Percentiles rank a stretch among this genome's conserved stretches.
phyloP scores from a whole-genome alignment of 2,797 vertebrate species.

The Bothrops alternatus region DNA sequence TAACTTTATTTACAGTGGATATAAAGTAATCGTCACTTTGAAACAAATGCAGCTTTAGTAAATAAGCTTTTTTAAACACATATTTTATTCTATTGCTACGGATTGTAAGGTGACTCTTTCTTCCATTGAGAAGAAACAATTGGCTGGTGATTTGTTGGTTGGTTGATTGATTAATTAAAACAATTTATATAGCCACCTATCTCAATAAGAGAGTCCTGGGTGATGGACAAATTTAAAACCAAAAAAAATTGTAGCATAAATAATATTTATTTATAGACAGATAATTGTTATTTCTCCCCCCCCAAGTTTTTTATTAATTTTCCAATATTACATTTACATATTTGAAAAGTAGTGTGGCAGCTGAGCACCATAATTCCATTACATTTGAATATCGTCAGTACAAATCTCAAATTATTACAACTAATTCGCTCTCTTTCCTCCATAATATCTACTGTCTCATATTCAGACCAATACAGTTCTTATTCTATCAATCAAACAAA shows the following conservation, averaged over 20 bases:
- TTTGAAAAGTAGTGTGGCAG: too few species aligned
- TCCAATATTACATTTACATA: too few species aligned
- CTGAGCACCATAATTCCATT: too few species aligned
- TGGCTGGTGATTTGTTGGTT: not conserved
- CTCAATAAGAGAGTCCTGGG: not conserved
- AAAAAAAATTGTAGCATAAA: not conserved
- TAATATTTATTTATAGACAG: not conserved
- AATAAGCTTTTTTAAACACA: not conserved
- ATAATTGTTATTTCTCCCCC: too few species aligned
- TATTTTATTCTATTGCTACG: not conserved
- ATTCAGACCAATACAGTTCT: too few species aligned
- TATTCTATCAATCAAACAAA: too few species aligned
- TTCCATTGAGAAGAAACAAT: not conserved
- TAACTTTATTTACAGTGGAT: not conserved
- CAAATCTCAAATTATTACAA: too few species aligned
- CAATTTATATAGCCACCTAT: not conserved
- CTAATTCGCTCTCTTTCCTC: too few species aligned
- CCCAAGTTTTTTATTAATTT: too few species aligned
- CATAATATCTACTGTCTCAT: too few species aligned
- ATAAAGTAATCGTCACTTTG: not conserved
- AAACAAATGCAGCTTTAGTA: not conserved
- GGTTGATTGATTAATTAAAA: not conserved
- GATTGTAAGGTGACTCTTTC: not conserved
- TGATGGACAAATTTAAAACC: not conserved
- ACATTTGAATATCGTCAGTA: too few species aligned